These are phyloP conservation scores for Harpalus rubripes DNA, from an alignment of 2,888 invertebrate species.

Conservation along the genomic window DNA sequence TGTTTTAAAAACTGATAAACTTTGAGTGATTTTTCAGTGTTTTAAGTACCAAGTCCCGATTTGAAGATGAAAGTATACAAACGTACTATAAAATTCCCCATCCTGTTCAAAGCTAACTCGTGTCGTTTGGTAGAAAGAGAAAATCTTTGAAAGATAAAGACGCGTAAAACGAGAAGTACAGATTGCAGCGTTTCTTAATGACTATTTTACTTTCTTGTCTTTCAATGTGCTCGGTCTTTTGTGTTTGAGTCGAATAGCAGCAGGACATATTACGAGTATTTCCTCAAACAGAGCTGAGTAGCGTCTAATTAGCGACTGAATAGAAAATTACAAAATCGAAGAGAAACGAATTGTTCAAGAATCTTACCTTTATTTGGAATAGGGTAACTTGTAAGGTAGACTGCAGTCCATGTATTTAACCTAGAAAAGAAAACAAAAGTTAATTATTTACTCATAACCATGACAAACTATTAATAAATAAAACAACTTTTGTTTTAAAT, in stretches of 20 bases:
- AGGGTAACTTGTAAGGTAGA: conserved; percentile 74
- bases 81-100: neutral
- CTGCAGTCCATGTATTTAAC: conserved; percentile 77
- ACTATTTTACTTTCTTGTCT: conserved; percentile 66
- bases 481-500: neutral
- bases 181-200: conserved; percentile 66
- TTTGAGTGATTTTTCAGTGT: no score
- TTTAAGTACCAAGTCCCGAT: neutral
- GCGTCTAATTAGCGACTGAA: conserved; percentile 48
- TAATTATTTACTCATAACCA: conserved; percentile 23
- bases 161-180: conserved; percentile 53
- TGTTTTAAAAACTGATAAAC: no score
- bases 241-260: conserved; percentile 40
- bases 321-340: conserved; percentile 17
- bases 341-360: neutral
- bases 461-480: neutral
- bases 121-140: neutral
- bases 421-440: conserved; percentile 71
- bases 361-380: conserved; percentile 75
- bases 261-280: conserved; percentile 45
- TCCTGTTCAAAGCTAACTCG: neutral
- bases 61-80: conserved; percentile 18
- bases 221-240: conserved; percentile 36
- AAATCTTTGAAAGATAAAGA: conserved; percentile 53
- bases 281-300: conserved; percentile 34